These are phyloP conservation scores for Teleogryllus oceanicus DNA, from an alignment of 2,888 invertebrate genomes.

Conservation along the genomic window DNA sequence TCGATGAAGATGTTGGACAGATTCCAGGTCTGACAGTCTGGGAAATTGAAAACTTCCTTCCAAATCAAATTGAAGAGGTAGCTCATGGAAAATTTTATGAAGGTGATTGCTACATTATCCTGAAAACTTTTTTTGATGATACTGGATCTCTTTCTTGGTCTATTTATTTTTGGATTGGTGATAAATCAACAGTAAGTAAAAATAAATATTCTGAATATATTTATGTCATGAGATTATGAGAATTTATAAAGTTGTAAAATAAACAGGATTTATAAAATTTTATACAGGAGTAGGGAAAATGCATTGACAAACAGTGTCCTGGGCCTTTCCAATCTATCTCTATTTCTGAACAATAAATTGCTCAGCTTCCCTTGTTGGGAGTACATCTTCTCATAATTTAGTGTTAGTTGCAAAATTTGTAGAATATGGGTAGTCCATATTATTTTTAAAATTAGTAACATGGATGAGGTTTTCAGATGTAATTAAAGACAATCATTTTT, in stretches of 20 bases:
- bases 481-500: too few relatives aligned
- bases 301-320: too few relatives aligned
- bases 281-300: too few relatives aligned
- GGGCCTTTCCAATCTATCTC: too few relatives aligned
- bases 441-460: too few relatives aligned
- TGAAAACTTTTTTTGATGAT: constrained; percentile 83
- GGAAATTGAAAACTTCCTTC: constrained; percentile 99
- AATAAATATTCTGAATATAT: background rate
- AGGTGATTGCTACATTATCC: constrained; percentile 96
- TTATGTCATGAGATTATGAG: background rate
- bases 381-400: too few relatives aligned
- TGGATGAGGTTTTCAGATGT: too few relatives aligned
- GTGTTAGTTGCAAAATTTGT: too few relatives aligned
- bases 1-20: constrained; percentile 92
- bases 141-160: constrained; percentile 85
- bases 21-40: constrained; percentile 88
- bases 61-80: constrained; percentile 89
- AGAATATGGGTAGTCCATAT: too few relatives aligned
- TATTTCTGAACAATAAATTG: too few relatives aligned
- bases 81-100: constrained; percentile 98
- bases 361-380: too few relatives aligned
- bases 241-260: background rate
- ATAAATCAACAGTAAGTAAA: constrained; percentile 76
- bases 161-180: constrained; percentile 99
- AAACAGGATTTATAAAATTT: too few relatives aligned